A percentile compares a stretch with the other conserved stretches of the same genome.
phyloP scores from a whole-genome alignment of 2,888 invertebrate species.

The Microctonus hyperodae region DNA sequence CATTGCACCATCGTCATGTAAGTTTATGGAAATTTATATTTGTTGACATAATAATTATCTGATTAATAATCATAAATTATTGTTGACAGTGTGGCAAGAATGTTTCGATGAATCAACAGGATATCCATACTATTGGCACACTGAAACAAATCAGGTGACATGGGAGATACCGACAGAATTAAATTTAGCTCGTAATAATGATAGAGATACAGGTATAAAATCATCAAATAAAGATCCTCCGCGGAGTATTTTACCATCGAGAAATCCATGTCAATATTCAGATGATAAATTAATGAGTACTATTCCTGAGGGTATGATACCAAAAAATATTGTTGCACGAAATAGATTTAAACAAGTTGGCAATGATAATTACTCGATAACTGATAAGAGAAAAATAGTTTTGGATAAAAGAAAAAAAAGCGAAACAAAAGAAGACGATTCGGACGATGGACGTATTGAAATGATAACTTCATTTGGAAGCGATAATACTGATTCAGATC shows the following conservation, averaged over 20 bases:
- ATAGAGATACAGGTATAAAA: background rate
- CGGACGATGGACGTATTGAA: slow-evolving; percentile 67
- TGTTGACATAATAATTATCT: background rate
- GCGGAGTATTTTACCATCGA: background rate
- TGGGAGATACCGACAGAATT: slow-evolving; percentile 69
- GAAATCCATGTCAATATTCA: slow-evolving; percentile 9
- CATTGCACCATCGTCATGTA: background rate
- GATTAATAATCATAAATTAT: slow-evolving; percentile 29
- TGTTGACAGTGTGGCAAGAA: slow-evolving; percentile 70
- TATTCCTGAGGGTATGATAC: slow-evolving; percentile 59
- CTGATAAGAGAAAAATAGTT: background rate
- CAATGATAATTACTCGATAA: background rate
- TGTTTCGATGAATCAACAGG: slow-evolving; percentile 70
- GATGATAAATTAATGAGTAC: background rate
- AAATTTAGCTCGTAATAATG: slow-evolving; percentile 34
- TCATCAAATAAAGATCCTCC: background rate
- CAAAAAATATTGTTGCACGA: slow-evolving; percentile 58
- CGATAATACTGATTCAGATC: slow-evolving; percentile 62
- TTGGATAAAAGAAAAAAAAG: slow-evolving; percentile 4
- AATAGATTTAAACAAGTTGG: slow-evolving; percentile 48
- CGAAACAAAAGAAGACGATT: slow-evolving; percentile 56
- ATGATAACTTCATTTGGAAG: slow-evolving; percentile 69
- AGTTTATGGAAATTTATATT: background rate
- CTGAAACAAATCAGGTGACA: slow-evolving; percentile 70
- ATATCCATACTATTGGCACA: slow-evolving; percentile 73